Base-by-base conservation (phyloP, 2,113 vertebrate species). In the Nyctereutes procyonoides region DNA sequence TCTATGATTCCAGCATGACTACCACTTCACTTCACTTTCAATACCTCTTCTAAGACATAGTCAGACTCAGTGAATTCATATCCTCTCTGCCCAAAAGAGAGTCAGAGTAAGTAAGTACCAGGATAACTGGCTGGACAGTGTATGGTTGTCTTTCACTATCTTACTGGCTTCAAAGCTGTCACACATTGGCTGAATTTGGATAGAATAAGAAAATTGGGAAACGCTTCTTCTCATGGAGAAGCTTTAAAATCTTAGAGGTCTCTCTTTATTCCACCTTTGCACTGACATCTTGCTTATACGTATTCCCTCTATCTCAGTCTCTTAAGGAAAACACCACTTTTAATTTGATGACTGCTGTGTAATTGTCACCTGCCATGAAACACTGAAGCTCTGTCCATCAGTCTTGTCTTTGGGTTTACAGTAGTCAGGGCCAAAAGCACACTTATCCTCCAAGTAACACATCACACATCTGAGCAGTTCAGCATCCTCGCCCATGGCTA, bases 161-260 rank as follows among this genome's bases (percentile, higher is more conserved):
- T 86, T 48, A n/a, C 43, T 58, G 51, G 48, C 35, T 89, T 95
- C 73, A 87, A 81, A 93, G 56, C 22, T 83, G 32, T 84, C 43
- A 53, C 8, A 32, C 4, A 3, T 71, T 90, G 81, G 60, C 81
- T 91, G 26, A 91, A 93, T 94, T 19, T 85, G 62, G n/a, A n/a
- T 26, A 56, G 30, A 87, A 17, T 81, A 20, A 80, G 35, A 95
- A 74, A 84, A 58, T 9, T 4, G 16, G 53, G 16, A 88, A 81
- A 84, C 3, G 62, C 17, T 88, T 88, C 84, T 83, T 82, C 58
- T 83, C 53, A 30, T 89, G 14, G 56, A 79, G 94, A 97, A 80
- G 51, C 51, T 26, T 73, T 73, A 55, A 56, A 67, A 53, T 94
- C 87, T 71, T 55, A 62, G 96, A 95, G 90, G 22, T 22, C 14